Conservation (phyloP, 2,113 vertebrate species). For the Nymphicus hollandicus region DNA sequence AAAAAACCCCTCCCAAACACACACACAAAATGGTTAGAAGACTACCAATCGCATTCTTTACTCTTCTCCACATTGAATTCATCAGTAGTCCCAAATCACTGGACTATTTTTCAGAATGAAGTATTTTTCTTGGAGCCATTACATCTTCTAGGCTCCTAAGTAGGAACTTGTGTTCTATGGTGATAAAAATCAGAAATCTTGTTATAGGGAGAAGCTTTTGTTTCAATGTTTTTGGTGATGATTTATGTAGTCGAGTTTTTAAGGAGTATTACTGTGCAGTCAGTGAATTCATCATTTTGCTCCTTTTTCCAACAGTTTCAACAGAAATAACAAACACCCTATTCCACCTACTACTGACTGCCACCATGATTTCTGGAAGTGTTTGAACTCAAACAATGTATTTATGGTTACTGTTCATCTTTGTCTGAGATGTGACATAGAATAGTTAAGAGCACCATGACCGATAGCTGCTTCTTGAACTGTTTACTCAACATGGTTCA, state of each 20-base stretch:
- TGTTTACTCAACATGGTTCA: not conserved
- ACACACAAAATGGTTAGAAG: not conserved
- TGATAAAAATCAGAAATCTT: not conserved
- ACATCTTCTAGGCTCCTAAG: not conserved
- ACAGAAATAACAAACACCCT: not conserved
- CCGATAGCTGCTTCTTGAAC: not conserved
- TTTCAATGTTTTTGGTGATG: not conserved
- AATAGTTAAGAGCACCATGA: not conserved
- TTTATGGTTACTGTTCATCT: not conserved
- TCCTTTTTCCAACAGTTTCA: not conserved
- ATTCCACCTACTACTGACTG: not conserved
- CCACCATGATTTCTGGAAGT: not conserved
- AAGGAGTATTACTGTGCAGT: not conserved
- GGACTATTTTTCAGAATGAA: not conserved
- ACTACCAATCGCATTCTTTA: not conserved
- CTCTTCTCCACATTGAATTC: not conserved
- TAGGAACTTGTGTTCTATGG: not conserved
- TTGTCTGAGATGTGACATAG: not conserved
- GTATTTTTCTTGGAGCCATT: not conserved
- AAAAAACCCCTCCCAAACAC: not conserved
- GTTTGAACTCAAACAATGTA: not conserved
- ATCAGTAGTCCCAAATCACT: not conserved
- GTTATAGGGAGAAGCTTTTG: not conserved
- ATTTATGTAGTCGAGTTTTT: not conserved
- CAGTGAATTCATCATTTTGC: not conserved